phyloP scores from a whole-genome alignment of 2,888 invertebrate species.

The Amphipoea lucens region DNA sequence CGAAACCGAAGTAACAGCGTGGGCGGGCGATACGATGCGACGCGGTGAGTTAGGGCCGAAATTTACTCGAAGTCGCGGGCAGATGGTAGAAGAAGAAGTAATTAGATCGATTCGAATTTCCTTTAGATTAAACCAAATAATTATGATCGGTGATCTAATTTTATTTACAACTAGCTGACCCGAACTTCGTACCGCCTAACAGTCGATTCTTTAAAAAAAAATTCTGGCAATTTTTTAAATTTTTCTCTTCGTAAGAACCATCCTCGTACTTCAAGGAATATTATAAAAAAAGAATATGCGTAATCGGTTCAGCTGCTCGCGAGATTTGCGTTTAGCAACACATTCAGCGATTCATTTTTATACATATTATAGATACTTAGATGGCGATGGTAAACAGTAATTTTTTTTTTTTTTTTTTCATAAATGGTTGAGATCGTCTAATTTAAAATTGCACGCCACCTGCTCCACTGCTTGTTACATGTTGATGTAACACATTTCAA shows the following conservation, averaged over 20 bases:
- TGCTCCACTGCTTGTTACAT: neutral
- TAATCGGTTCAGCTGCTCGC: no score
- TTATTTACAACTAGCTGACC: neutral
- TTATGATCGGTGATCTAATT: neutral
- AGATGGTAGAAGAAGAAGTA: neutral
- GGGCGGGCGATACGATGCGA: neutral
- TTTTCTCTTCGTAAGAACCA: no score
- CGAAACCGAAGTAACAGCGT: neutral
- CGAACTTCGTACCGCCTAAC: no score
- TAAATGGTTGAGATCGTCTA: neutral
- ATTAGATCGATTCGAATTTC: neutral
- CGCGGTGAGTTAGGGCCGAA: neutral
- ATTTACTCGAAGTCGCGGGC: neutral
- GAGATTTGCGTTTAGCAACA: no score
- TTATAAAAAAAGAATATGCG: no score
- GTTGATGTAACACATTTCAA: no score
- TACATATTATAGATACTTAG: no score
- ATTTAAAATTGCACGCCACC: neutral
- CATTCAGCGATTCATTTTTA: no score
- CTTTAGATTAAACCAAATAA: neutral
- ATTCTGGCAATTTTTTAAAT: no score
- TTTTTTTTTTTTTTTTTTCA: neutral
- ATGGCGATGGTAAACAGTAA: neutral
- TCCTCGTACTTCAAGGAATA: no score
- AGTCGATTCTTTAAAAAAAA: no score